Evolutionary conservation across 2,113 vertebrate species (phyloP).

Genomic region (Sphaerodactylus townsendi): DNA sequence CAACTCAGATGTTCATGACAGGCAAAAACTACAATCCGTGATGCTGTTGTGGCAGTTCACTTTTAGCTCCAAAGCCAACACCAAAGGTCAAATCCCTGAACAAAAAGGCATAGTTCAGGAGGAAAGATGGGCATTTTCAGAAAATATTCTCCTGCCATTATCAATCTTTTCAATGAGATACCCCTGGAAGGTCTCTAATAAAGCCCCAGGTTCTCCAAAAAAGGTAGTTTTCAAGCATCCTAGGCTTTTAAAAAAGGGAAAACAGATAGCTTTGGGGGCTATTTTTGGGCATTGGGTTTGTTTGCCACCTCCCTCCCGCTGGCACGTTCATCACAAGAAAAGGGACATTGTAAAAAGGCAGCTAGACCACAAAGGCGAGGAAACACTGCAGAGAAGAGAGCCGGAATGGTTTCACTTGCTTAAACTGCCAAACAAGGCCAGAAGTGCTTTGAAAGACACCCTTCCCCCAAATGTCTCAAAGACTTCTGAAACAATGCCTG

Average conservation of each 20-base stretch:
- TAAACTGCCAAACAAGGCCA: background rate
- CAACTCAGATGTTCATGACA: background rate
- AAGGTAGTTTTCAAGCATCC: too few species aligned
- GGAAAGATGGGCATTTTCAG: background rate
- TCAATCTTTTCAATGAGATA: too few species aligned
- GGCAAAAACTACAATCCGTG: background rate
- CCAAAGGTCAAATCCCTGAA: background rate
- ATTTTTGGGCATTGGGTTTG: too few species aligned
- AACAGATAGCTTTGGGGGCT: too few species aligned
- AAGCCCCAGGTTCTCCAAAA: too few species aligned
- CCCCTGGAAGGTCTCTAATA: too few species aligned
- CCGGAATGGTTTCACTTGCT: background rate
- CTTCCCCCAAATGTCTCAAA: background rate
- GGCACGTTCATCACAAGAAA: background rate
- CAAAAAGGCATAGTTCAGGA: background rate
- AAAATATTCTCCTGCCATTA: too few species aligned
- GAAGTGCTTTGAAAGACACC: background rate
- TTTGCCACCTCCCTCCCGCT: background rate
- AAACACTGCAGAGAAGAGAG: background rate
- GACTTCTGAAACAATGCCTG: background rate
- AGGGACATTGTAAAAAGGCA: background rate
- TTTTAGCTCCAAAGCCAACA: background rate
- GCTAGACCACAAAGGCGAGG: background rate
- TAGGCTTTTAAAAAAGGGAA: too few species aligned
- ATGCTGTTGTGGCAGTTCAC: too few species aligned